Base-by-base conservation (phyloP, 2,113 vertebrate species). In the Syngnathus floridae region DNA sequence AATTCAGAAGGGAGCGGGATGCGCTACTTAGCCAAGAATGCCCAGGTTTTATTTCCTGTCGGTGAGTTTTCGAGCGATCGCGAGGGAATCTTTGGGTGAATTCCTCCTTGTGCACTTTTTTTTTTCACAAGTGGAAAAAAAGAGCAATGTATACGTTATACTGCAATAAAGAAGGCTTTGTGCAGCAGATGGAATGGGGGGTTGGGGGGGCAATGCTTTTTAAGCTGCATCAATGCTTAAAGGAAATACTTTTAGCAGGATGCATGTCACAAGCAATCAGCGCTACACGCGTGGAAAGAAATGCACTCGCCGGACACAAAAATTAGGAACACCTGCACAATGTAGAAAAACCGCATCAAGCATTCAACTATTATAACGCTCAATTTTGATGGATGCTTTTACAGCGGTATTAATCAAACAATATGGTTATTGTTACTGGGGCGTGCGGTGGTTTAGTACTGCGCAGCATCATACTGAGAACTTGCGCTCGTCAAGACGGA, bases 11-110 rank as follows among this genome's bases (percentile, higher is more conserved):
- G 65, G 62, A 10, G 22, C 61, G 65, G 43, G 60, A 72, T 56
- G 66, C 8, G 2, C 69, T 68, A 59, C 70, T 74, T 57, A 63
- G 63, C 78, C 73, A 72, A 69, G 82, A 85, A 85, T 79, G 74
- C 73, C 68, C 80, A 77, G 69, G 22, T 82, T 79, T 75, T 80
- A 77, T 75, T 83, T 81, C 82, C 86, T 72, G 75, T 63, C 62
- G 0, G 38, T 61, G 40, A 22, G 43, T 43, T 54, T 57, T 68
- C 61, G 26, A 21, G 62, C 70, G 73, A 74, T 80, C 73, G 73
- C 74, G 26, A 40, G 68, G 68, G 74, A 81, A 75, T 72, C 69
- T 65, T 62, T 6, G n/a, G 56, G 63, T 59, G 71, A 74, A 79
- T 83, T 80, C 70, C 73, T 72, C 62, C 14, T 21, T 2, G 56